These are phyloP conservation scores for Bellardia pandia DNA, from an alignment of 2,888 invertebrate species.

Conservation along the genomic window DNA sequence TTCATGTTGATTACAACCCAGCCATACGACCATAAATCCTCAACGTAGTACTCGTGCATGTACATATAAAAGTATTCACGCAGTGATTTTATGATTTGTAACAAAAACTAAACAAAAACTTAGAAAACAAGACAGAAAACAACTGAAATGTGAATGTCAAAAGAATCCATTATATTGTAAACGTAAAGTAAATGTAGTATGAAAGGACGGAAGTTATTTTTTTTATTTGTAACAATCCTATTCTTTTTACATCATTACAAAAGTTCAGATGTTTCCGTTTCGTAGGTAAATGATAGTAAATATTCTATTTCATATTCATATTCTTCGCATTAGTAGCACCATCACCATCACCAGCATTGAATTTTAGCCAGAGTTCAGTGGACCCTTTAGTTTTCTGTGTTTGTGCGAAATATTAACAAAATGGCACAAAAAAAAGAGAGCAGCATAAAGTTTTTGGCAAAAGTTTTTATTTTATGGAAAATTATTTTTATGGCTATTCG, in stretches of 20 bases:
- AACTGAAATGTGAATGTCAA: constrained; percentile 1
- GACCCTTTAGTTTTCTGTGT: constrained; percentile 6
- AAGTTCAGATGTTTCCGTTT: constrained; percentile 39
- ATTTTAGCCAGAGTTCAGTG: constrained; percentile 3
- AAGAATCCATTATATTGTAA: neutral
- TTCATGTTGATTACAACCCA: neutral
- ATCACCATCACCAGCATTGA: neutral
- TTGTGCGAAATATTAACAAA: neutral
- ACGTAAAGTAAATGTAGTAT: constrained; percentile 14
- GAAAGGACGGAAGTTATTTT: constrained; percentile 35
- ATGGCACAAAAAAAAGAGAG: neutral
- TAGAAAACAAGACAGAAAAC: neutral
- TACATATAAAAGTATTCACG: too few species aligned
- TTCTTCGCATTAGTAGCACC: neutral
- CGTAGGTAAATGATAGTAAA: constrained; percentile 33
- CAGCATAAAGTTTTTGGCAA: constrained; percentile 39
- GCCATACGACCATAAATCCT: neutral
- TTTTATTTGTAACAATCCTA: constrained; percentile 34
- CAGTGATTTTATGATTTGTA: constrained; percentile 23
- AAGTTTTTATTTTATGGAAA: constrained; percentile 47
- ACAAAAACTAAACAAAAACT: constrained; percentile 20
- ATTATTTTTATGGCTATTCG: constrained; percentile 39
- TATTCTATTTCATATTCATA: constrained; percentile 19
- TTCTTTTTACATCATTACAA: constrained; percentile 54
- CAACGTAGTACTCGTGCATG: neutral